A percentile compares a stretch with the other conserved stretches of the same genome.
Evolutionary conservation across 2,888 invertebrate genomes (phyloP).

Genomic region (Conistra vaccinii): DNA sequence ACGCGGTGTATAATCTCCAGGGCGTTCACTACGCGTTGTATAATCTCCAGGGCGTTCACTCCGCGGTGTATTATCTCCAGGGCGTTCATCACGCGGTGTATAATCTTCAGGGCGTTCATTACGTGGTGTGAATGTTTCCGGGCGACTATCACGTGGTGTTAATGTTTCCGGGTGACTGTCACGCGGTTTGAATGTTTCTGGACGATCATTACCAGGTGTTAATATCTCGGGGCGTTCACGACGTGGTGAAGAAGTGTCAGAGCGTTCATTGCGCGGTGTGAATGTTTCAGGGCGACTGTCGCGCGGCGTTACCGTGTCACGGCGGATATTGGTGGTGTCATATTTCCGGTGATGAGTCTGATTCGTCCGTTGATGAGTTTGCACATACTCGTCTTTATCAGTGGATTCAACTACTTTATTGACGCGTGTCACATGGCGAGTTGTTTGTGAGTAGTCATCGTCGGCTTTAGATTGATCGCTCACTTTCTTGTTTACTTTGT

Average conservation of each 20-base stretch:
- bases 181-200: conserved; percentile 13
- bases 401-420: conserved; percentile 65
- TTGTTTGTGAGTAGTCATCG: conserved; percentile 60
- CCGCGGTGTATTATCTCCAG: conserved; percentile 2
- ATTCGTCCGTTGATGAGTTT: conserved; percentile 57
- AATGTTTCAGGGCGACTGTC: conserved; percentile 59
- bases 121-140: neutral
- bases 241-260: conserved; percentile 20
- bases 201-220: conserved; percentile 35
- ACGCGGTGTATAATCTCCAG: conserved; percentile 54
- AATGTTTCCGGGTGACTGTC: conserved; percentile 36
- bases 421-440: conserved; percentile 57
- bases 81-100: conserved; percentile 39
- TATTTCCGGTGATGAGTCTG: conserved; percentile 52
- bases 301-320: conserved; percentile 19
- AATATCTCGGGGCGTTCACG: conserved; percentile 14
- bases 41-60: conserved; percentile 57
- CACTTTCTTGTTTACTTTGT: conserved; percentile 58
- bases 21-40: conserved; percentile 4
- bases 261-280: conserved; percentile 22
- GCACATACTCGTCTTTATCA: conserved; percentile 61
- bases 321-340: conserved; percentile 68
- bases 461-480: conserved; percentile 64
- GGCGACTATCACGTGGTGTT: conserved; percentile 12
- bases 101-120: conserved; percentile 51